Evolutionary conservation across 2,113 vertebrate genomes (phyloP), one percentile per base, ranked within the genome.

Genomic region (Eurystomus gularis): DNA sequence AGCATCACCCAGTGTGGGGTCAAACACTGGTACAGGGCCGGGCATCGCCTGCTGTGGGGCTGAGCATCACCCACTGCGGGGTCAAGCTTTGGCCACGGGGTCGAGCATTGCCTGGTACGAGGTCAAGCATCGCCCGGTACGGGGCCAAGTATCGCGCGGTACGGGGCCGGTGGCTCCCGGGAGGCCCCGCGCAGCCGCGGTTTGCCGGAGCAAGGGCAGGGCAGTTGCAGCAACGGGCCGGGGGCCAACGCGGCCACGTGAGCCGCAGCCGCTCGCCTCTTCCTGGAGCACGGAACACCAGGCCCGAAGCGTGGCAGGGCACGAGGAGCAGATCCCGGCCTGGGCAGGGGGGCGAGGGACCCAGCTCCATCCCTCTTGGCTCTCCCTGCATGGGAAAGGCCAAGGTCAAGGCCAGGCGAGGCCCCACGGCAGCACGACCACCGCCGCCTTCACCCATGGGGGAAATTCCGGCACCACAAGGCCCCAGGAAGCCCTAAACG

Each of bases 401-500:
- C n/a, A 17, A 20, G 28, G 57, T n/a, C 57, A 61, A 21, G n/a
- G 13, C 14, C 58, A 61, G 60, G 35, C 60, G 24, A 10, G 17
- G 37, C 39, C 40, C 8, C 62, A 20, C 28, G 17, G 29, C 25
- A 19, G 61, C 26, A 42, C 17, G 2, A 9, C 15, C 68, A 68
- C 7, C 7, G 0, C 15, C 66, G 5, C 48, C 42, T 8, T 3
- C 17, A 10, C 40, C 55, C 75, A 0, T 1, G 5, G 6, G 55
- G 33, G 19, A n/a, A n/a, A 28, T 12, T 3, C 16, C 8, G 28
- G 13, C 28, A 20, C 42, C 37, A 17, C 1, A 1, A 29, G 19
- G 28, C 16, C 16, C 46, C 44, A 5, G 1, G 7, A 19, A 35
- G 12, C 3, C 92, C 70, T 2, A 13, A 29, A 70, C 4, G 23